Evolutionary conservation across 2,888 invertebrate species (phyloP), one percentile per base, ranked within the genome.

Genomic region (Strigamia maritima): DNA sequence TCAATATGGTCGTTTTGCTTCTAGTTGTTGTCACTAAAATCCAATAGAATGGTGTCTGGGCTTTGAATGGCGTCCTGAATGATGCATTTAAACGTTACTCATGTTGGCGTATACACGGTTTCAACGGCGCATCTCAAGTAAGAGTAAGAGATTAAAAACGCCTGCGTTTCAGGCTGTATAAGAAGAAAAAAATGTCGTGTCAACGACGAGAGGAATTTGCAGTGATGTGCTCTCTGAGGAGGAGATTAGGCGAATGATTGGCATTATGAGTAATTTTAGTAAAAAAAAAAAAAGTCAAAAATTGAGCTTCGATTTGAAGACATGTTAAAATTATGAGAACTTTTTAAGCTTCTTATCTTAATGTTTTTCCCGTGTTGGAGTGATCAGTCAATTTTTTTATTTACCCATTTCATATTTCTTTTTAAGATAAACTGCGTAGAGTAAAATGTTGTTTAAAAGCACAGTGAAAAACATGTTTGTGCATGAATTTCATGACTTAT

Each of bases 21-120:
- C 22, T 60, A 60, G 60, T 60, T 60, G 60, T 60, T 60, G 60
- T 60, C 60, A 19, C 60, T 60, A 60, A 60, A 60, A 60, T 60
- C 60, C 60, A 60, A 60, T 60, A 44, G 60, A 60, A 60, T 19
- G 60, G 12, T 1, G 40, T 44, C 40, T 44, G 12, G 40, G 22
- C 22, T 60, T 60, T 60, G 19, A 60, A 60, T 60, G 60, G 60
- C 60, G 22, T 19, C 22, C 10, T 60, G 60, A 60, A 60, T 60
- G 60, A 60, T 60, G 60, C 60, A 60, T 60, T 60, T 60, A 60
- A 60, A 60, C 60, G 22, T 19, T 60, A 19, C 24, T 24, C 60
- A 2, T 60, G 60, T 60, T 19, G n/a, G n/a, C 60, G 24, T 60
- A 19, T 49, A 49, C 49, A n/a, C n/a, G 10, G 10, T 2, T 60